Base-by-base conservation (phyloP, 2,888 invertebrate genomes). In the Hydrotaea cyrtoneurina region DNA sequence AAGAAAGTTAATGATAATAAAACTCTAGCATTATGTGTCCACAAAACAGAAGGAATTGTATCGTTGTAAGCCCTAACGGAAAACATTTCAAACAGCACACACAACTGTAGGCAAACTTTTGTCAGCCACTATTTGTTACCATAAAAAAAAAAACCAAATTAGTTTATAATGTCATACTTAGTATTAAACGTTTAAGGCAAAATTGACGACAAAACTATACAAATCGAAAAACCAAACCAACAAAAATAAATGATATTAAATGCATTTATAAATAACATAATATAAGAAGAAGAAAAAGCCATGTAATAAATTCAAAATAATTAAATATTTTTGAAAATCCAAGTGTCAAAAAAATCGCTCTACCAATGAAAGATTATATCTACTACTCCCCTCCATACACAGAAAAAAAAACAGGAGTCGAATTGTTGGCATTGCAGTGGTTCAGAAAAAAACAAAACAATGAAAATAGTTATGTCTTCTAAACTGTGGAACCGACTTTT, bases 211-310 rank as follows among this genome's bases (percentile, higher is more conserved):
- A 59, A 59, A 59, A 59, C 59, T 59, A 59, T 21, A 55, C 55
- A 55, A 23, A 57, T 23, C 23, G 10, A n/a, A 43, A 50, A 23
- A 59, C 23, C 26, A 26, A 26, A 21, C 26, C 5, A 64, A 64
- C 36, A 36, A 64, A 62, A 26, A 43, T 43, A 39, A 66, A 66
- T 66, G 66, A 66, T 66, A 66, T 66, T 66, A 66, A 66, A 66
- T 66, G 66, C 66, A 66, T 62, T 50, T 62, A 15, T 57, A 36
- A 72, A 59, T 43, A 64, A 62, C 26, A 75, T 23, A 46, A 75
- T 23, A 46, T 31, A 31, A 31, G n/a, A 21, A 46, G 39, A 69
- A 26, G 3, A 21, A 50, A 50, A 50, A 50, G 50, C 50, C 50
- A 26, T 69, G 43, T 66, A 43, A 19, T 39, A 57, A 62, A 57